Percentiles rank a stretch among this genome's conserved stretches.
Conservation (phyloP, 2,888 invertebrate genomes). For the Parochlus steinenii region DNA sequence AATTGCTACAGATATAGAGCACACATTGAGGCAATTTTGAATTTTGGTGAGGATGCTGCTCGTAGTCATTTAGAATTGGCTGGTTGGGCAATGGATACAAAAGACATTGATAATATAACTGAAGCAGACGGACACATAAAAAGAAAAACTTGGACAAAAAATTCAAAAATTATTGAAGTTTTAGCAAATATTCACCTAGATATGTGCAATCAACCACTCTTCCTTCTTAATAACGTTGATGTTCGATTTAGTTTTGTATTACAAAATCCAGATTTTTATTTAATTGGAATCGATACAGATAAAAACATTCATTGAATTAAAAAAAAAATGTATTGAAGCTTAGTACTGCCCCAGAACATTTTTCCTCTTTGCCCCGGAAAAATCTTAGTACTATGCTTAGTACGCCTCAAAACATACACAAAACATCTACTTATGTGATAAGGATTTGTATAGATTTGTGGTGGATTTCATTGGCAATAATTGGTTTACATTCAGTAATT, state of each 20-base stretch:
- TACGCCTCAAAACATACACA: too few relatives aligned
- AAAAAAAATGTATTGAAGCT: too few relatives aligned
- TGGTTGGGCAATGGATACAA: constrained; percentile 1
- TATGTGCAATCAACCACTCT: constrained; percentile 9
- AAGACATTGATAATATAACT: neutral
- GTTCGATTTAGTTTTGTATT: constrained; percentile 2
- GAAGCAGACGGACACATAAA: constrained; percentile 2
- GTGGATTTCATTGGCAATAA: too few relatives aligned
- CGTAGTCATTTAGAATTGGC: constrained; percentile 4
- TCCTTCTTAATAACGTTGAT: constrained; percentile 10
- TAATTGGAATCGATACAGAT: neutral
- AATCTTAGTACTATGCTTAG: too few relatives aligned
- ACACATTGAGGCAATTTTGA: constrained; percentile 12
- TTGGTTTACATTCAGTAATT: too few relatives aligned
- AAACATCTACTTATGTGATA: too few relatives aligned
- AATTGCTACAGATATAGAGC: constrained; percentile 11
- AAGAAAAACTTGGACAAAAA: neutral
- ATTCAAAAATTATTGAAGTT: constrained; percentile 3
- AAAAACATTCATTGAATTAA: too few relatives aligned
- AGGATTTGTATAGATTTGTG: too few relatives aligned
- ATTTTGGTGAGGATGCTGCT: constrained; percentile 11
- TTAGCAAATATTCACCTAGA: constrained; percentile 5
- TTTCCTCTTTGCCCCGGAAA: too few relatives aligned
- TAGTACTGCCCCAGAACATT: too few relatives aligned
- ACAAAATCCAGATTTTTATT: constrained; percentile 6